Base-by-base conservation (phyloP, 2,888 invertebrate species). In the Rhagophthalmus giganteus region DNA sequence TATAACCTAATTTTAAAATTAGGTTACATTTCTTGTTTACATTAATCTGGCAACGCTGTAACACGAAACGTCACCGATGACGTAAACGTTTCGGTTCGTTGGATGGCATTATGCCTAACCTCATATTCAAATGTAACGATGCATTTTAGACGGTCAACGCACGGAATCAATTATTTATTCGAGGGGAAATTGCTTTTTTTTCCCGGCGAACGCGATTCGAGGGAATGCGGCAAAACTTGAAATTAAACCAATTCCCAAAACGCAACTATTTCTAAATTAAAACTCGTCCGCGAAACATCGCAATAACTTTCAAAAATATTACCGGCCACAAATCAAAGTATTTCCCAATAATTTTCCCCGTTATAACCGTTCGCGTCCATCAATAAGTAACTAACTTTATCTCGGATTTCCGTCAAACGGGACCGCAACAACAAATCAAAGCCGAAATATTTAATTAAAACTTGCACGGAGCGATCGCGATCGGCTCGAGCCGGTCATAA, bases 371-470 rank as follows among this genome's bases (percentile, higher is more conserved):
- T 7, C n/a, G 11, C n/a, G 27, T 45, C 35, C 14, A 45, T 45
- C 45, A 45, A 45, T 45, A 45, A 45, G 37, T 45, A 37, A 45
- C 30, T 35, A 45, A 37, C 30, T 45, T 35, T 30, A 45, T 35
- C 27, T 16, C 34, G 10, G 13, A 44, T 44, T 44, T 34, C 30
- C 9, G 35, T 35, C 24, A 35, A 24, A 45, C 45, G 24, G 25
- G 31, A 45, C 45, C 45, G 45, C 45, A 37, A 25, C 45, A 50
- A 50, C 42, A 44, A 50, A 50, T 35, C 49, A 27, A 40, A 42
- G 37, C 39, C 32, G 34, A 51, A 51, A 51, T 51, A 45, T 51
- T 51, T 51, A 51, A 51, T 51, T 51, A 51, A 50, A 50, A 50
- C 42, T 50, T 50, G 42, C 37, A 50, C 38, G 37, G 31, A 33